Evolutionary conservation across 2,888 invertebrate species (phyloP), one percentile per base, ranked within the genome.

Genomic region (Parthenolecanium corni): DNA sequence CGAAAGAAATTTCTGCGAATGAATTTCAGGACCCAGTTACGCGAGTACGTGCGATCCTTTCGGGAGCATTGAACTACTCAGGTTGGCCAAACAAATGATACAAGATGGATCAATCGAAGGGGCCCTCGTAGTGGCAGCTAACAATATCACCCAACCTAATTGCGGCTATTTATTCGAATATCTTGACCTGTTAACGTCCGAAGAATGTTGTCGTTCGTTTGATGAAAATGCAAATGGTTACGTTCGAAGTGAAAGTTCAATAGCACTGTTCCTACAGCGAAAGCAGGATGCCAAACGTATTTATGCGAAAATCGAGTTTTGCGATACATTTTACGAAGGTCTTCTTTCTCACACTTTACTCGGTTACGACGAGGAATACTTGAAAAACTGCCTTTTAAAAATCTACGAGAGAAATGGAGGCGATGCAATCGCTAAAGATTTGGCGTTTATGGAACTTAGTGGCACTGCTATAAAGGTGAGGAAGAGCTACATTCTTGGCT

Each of bases 41-140:
- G 76, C 81, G 1, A 77, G 82, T 62, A 83, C 83, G 70, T 79
- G 81, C 44, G 82, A 82, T 23, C 84, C 84, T 75, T 78, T 81
- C 1, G 80, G 82, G 42, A 82, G 82, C 57, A 72, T 82, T 56
- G 75, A 83, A 65, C 80, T 79, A 18, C 68, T 84, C 14, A 76
- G 81, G 67, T 74, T 78, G 63, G 79, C 77, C 1, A 68, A 71
- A 36, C 64, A 67, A 1, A 70, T 75, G 16, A 74, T 79, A 40
- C 69, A 73, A 44, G 65, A 64, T 36, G 71, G 71, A 1, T 46
- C 63, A 9, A 79, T 79, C 70, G 79, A 80, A 66, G 74, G 79
- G 12, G 82, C 81, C 2, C 73, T 82, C 47, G 79, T 82, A 6
- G 80, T 78, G 3, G 79, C 79, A 12, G 73, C 76, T 25, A 78